Conservation (phyloP, 2,888 invertebrate genomes). For the Campoplex nolae region DNA sequence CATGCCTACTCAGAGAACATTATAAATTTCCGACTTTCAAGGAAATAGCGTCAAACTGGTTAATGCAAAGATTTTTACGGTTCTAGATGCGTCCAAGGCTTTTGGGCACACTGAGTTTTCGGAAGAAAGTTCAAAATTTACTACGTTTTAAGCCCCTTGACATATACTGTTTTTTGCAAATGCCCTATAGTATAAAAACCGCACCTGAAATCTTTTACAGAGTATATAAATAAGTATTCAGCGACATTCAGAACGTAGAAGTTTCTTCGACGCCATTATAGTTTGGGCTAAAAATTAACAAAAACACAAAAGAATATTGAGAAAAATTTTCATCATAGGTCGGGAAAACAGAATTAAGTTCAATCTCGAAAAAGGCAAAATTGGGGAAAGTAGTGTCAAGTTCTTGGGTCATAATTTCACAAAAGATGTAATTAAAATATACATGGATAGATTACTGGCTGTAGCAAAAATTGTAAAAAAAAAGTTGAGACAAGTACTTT, state of each 20-base stretch:
- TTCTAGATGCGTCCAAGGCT: constrained; percentile 69
- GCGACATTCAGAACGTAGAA: constrained; percentile 59
- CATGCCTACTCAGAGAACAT: constrained; percentile 71
- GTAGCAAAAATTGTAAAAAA: constrained; percentile 52
- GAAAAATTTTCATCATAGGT: constrained; percentile 44
- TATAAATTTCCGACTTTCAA: constrained; percentile 75
- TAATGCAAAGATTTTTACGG: constrained; percentile 71
- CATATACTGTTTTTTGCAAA: constrained; percentile 72
- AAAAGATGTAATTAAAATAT: constrained; percentile 49
- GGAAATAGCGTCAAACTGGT: constrained; percentile 72
- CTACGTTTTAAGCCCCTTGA: constrained; percentile 77
- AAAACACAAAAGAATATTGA: constrained; percentile 60
- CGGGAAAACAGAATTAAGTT: constrained; percentile 54
- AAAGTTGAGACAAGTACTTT: too few relatives aligned
- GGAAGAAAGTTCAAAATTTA: constrained; percentile 71
- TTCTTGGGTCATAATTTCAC: constrained; percentile 65
- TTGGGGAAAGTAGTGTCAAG: constrained; percentile 49
- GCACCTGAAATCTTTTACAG: constrained; percentile 68
- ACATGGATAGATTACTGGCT: constrained; percentile 56
- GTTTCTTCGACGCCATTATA: constrained; percentile 69
- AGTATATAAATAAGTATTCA: constrained; percentile 65
- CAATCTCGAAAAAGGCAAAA: constrained; percentile 62
- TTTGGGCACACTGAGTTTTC: constrained; percentile 66
- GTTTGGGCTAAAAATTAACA: constrained; percentile 58
- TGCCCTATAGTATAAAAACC: constrained; percentile 73